Percentiles rank a stretch among this genome's conserved stretches.
These are phyloP conservation scores for Drosophila tripunctata DNA, from an alignment of 2,888 invertebrate genomes.

Conservation along the genomic window DNA sequence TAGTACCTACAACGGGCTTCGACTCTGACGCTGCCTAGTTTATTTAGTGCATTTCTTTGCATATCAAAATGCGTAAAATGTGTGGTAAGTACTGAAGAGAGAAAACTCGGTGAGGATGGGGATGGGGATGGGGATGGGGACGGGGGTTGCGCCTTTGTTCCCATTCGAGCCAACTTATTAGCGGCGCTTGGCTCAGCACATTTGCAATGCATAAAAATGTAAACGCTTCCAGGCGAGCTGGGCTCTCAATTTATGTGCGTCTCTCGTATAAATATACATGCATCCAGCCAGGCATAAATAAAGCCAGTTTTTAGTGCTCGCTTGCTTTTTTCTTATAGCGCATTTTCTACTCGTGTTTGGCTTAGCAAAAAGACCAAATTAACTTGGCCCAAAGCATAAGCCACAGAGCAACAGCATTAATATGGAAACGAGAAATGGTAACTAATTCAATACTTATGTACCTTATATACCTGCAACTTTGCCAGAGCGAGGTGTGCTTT, in stretches of 20 bases:
- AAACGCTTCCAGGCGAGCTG: slow-evolving; percentile 43
- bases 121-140: neutral
- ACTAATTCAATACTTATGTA: slow-evolving; percentile 35
- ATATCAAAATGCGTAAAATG: slow-evolving; percentile 80
- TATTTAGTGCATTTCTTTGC: slow-evolving; percentile 80
- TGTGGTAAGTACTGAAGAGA: slow-evolving; percentile 20
- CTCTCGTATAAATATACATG: slow-evolving; percentile 73
- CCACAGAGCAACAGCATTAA: slow-evolving; percentile 12
- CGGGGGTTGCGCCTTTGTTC: slow-evolving; percentile 53
- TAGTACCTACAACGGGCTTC: slow-evolving; percentile 21
- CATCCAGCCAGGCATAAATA: slow-evolving; percentile 50
- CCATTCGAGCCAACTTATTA: slow-evolving; percentile 66
- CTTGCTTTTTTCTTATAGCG: slow-evolving; percentile 19
- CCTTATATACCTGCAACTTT: neutral
- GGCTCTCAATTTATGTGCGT: slow-evolving; percentile 63
- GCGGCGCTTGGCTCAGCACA: slow-evolving; percentile 71
- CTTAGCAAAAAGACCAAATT: slow-evolving; percentile 68
- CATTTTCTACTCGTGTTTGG: slow-evolving; percentile 40
- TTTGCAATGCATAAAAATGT: slow-evolving; percentile 79
- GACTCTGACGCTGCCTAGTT: slow-evolving; percentile 37
- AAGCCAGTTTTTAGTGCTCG: slow-evolving; percentile 66
- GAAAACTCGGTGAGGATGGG: neutral
- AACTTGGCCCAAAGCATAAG: slow-evolving; percentile 50
- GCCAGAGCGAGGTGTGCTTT: slow-evolving; percentile 7
- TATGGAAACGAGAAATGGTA: slow-evolving; percentile 7